phyloP scores from a whole-genome alignment of 1,140 invertebrate genomes.

The Calosoma granatense region DNA sequence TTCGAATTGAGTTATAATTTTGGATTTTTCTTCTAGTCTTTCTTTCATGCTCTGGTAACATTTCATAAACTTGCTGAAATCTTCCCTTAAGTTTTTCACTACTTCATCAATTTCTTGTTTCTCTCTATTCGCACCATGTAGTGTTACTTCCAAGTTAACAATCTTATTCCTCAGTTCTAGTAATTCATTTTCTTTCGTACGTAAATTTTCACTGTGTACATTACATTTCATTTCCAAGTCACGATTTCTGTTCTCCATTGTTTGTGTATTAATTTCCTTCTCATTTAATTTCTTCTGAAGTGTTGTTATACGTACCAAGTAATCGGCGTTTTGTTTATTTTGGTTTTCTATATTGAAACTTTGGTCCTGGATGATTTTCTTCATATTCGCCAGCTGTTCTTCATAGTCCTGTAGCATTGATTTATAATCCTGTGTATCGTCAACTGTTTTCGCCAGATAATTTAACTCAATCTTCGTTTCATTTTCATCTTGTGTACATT shows the following conservation, averaged over 20 bases:
- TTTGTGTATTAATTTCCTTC: slow-evolving; percentile 33
- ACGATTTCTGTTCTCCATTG: slow-evolving; percentile 29
- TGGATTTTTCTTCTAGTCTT: slow-evolving; percentile 30
- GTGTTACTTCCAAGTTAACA: slow-evolving; percentile 27
- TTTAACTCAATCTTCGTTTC: not conserved
- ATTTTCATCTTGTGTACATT: not conserved
- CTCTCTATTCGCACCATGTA: slow-evolving; percentile 34
- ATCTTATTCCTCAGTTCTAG: slow-evolving; percentile 35
- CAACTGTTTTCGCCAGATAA: not conserved
- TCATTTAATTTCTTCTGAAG: slow-evolving; percentile 34
- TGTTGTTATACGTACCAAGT: slow-evolving; percentile 32
- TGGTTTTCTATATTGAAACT: slow-evolving; percentile 28
- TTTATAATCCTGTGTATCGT: not conserved
- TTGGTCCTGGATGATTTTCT: slow-evolving; percentile 23
- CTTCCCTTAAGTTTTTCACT: slow-evolving; percentile 30
- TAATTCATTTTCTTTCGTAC: slow-evolving; percentile 29
- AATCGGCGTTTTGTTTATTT: slow-evolving; percentile 34
- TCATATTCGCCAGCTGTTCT: not conserved
- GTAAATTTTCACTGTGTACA: slow-evolving; percentile 26
- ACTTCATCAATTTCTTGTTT: slow-evolving; percentile 35
- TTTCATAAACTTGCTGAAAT: slow-evolving; percentile 35
- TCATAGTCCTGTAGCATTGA: not conserved
- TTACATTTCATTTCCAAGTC: slow-evolving; percentile 32
- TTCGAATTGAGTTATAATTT: slow-evolving; percentile 19
- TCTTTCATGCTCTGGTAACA: slow-evolving; percentile 38